phyloP scores from a whole-genome alignment of 2,888 invertebrate species.

The Chloromyia formosa region DNA sequence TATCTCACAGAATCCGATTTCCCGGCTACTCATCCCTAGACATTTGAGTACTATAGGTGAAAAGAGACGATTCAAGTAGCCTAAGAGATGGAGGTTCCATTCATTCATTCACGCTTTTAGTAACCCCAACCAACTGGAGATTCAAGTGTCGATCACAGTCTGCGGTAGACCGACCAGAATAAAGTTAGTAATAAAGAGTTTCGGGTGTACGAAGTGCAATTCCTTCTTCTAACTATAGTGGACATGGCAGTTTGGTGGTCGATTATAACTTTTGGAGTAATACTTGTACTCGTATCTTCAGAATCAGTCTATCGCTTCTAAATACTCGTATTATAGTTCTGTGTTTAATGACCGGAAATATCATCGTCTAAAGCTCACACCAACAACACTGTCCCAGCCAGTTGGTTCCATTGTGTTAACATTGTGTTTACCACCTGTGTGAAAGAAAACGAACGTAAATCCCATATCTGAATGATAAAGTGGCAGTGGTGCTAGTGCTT shows the following conservation, averaged over 20 bases:
- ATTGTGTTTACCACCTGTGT: not conserved
- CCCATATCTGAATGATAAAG: not conserved
- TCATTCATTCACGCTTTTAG: constrained; percentile 7
- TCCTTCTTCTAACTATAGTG: too few relatives aligned
- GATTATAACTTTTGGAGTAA: too few relatives aligned
- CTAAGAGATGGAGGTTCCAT: not conserved
- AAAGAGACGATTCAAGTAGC: constrained; percentile 11
- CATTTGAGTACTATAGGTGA: not conserved
- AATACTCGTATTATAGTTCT: too few relatives aligned
- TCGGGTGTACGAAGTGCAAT: not conserved
- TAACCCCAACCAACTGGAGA: not conserved
- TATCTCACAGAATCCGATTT: constrained; percentile 6
- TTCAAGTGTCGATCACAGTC: constrained; percentile 11
- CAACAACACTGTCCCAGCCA: too few relatives aligned
- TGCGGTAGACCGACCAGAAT: constrained; percentile 18
- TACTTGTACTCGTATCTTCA: too few relatives aligned
- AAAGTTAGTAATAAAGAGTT: not conserved
- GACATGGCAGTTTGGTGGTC: not conserved
- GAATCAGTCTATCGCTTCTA: too few relatives aligned
- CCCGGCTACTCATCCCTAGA: not conserved
- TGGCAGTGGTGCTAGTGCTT: not conserved
- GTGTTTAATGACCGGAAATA: too few relatives aligned
- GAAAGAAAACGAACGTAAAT: not conserved
- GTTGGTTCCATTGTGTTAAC: too few relatives aligned
- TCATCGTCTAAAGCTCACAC: too few relatives aligned